Percentiles rank a stretch among this genome's conserved stretches.
These are phyloP conservation scores for Drepanosiphum platanoidis DNA, from an alignment of 2,888 invertebrate species.

Conservation along the genomic window DNA sequence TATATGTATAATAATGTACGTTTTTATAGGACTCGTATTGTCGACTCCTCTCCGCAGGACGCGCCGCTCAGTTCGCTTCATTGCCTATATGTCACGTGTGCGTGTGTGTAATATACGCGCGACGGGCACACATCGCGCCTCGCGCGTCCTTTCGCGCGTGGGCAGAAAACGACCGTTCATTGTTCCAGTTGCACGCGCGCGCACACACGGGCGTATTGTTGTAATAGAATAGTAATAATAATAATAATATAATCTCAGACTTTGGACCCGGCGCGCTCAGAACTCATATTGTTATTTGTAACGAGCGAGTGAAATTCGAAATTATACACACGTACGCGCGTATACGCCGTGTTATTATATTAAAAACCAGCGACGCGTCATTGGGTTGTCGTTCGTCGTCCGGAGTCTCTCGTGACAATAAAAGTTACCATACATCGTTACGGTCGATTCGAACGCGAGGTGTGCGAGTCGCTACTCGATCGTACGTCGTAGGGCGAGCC, in stretches of 20 bases:
- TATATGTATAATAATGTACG: too few relatives aligned
- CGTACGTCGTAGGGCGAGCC: too few relatives aligned
- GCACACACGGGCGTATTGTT: background rate
- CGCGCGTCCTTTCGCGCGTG: slow-evolving; percentile 19
- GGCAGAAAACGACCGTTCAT: slow-evolving; percentile 52
- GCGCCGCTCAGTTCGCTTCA: background rate
- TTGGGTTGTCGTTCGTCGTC: background rate
- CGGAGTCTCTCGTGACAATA: background rate
- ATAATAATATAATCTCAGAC: slow-evolving; percentile 28
- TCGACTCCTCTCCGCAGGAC: background rate
- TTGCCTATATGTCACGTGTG: background rate
- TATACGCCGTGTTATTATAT: background rate
- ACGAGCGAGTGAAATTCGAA: slow-evolving; percentile 58
- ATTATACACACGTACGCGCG: background rate
- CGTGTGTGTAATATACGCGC: background rate
- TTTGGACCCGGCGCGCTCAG: slow-evolving; percentile 5
- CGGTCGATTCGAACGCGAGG: too few relatives aligned
- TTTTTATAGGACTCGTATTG: too few relatives aligned
- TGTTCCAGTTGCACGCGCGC: slow-evolving; percentile 28
- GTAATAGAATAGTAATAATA: too few relatives aligned
- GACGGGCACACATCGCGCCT: background rate
- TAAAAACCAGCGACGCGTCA: background rate
- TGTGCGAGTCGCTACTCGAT: too few relatives aligned
- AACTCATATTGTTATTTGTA: slow-evolving; percentile 31
- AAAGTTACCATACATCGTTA: background rate